Base-by-base conservation (phyloP, 2,113 vertebrate species). In the Melanotaenia duboulayi region DNA sequence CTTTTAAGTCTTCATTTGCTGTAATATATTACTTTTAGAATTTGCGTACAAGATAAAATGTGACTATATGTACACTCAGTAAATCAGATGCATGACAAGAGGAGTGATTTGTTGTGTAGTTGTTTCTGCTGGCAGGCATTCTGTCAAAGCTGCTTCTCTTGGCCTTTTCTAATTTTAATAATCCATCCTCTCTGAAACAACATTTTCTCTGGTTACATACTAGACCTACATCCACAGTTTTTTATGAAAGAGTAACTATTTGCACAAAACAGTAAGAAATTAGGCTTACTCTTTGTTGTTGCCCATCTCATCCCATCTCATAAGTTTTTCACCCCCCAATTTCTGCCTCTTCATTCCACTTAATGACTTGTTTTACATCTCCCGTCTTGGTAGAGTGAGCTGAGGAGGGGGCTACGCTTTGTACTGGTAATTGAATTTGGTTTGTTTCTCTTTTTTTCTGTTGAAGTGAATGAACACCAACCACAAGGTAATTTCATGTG, bases 351-450 rank as follows among this genome's bases (percentile, higher is more conserved):
- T 59, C 73, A 67, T 63, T 46, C 73, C 64, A 66, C 50, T 19
- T 6, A 65, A 74, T 62, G 52, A 59, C 63, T 86, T 72, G 35
- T 69, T 85, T 86, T 69, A 82, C 58, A 28, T 84, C 52, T 82
- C 46, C 60, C 39, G 17, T 59, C 60, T 81, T 78, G 50, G 76
- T 67, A 50, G 61, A 79, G 51, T 56, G 65, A 65, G 58, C 28
- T 39, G 24, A 22, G n/a, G 20, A 16, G 7, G 28, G 49, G 4
- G 11, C 2, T 44, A 64, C 76, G 74, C 83, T 82, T 87, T 87
- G 76, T 84, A 71, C 83, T 87, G 50, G 71, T 88, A 91, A 90
- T 89, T 85, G 28, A 88, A 90, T 88, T 90, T 82, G 55, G 76
- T 74, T 55, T 76, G 81, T 87, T 89, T 82, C 67, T 75, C 54